A percentile compares a stretch with the other conserved stretches of the same genome.
phyloP scores from a whole-genome alignment of 2,113 vertebrate genomes.

The Pseudorectes ferrugineus region DNA sequence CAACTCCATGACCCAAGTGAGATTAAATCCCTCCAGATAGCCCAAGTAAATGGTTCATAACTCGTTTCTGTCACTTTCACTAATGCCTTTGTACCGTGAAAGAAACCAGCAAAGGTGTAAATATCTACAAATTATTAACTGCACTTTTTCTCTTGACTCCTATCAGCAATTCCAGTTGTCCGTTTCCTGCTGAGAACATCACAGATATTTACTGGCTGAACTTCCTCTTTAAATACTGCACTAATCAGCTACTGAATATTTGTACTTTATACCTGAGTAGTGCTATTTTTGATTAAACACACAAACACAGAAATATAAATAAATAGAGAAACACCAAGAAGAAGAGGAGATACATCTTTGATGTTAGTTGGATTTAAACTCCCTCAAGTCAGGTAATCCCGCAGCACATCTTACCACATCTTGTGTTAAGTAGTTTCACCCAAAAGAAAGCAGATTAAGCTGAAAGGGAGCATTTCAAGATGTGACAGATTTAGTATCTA shows the following conservation, averaged over 20 bases:
- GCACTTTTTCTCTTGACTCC: slow-evolving; percentile 8
- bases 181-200: not conserved
- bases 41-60: slow-evolving; percentile 70
- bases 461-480: not conserved
- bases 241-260: not conserved
- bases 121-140: slow-evolving; percentile 63
- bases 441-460: not conserved
- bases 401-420: not conserved
- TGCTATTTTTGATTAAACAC: not conserved
- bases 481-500: not conserved
- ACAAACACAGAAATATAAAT: not conserved
- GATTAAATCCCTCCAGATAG: slow-evolving; percentile 73
- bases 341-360: not conserved
- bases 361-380: not conserved
- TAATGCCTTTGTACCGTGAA: slow-evolving; percentile 66
- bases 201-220: not conserved
- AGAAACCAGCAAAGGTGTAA: slow-evolving; percentile 61
- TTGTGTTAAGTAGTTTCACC: not conserved
- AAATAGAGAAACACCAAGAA: not conserved
- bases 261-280: not conserved
- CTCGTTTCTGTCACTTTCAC: slow-evolving; percentile 66
- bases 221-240: not conserved
- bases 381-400: not conserved
- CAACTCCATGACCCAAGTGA: slow-evolving; percentile 63
- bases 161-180: not conserved